Evolutionary conservation across 1,140 invertebrate species (phyloP), one percentile per base, ranked within the genome.

Genomic region (Caenorhabditis remanei): DNA sequence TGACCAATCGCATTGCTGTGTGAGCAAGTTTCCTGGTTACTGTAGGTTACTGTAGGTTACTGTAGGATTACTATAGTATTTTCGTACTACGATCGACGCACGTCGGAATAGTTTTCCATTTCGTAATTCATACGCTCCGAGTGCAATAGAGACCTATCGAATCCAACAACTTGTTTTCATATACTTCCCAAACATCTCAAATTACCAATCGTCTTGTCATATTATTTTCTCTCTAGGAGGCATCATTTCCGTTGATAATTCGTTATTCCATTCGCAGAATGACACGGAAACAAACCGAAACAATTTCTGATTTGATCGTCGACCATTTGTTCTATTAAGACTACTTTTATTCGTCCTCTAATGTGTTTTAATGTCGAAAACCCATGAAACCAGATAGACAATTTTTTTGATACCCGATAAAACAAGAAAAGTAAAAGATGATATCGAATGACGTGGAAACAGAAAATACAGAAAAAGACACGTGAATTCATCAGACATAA

Each of bases 391-490:
- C 41, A 43, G 65, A 79, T 24, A 24, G 19, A 50, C 71, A 50
- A 79, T 79, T 79, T 79, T 21, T 79, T 21, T 43, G 65, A 79
- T 50, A 79, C 71, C 71, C 71, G 71, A 79, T 40, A 11, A 8
- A n/a, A 40, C 4, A 71, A 19, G 41, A 46, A 50, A 79, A 79
- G 21, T 79, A 50, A 50, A 50, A 50, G 71, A 50, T 79, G 71
- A 79, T 79, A 79, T 79, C 71, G 53, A 24, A 79, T 79, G 71
- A 79, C 19, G 71, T 11, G 46, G 46, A 32, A 50, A 50, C 14
- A 21, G 46, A 71, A 5, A n/a, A 46, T 32, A 32, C 32, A 32
- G 32, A 32, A 32, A 32, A 32, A 32, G 32, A 32, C 32, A 32
- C 32, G 32, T 32, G 32, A 71, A 46, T 46, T 8, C 4, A 24